phyloP scores from a whole-genome alignment of 2,888 invertebrate species.

The Stegophylla sp. region DNA sequence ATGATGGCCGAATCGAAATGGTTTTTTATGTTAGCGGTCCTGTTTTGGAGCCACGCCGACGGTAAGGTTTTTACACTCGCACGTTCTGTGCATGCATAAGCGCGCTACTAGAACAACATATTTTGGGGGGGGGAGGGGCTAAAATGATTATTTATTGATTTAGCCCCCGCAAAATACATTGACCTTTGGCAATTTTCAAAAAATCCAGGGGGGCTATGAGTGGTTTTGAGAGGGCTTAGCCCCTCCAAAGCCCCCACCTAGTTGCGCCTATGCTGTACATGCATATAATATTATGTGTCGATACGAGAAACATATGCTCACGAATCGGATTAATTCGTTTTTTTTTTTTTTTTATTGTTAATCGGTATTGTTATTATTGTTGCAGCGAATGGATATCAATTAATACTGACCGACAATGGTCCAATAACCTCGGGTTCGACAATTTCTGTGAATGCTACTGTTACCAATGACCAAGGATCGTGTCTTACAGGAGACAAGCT shows the following conservation, averaged over 20 bases:
- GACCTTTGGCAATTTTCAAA: too few relatives aligned
- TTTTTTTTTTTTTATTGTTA: neutral
- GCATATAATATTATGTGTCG: too few relatives aligned
- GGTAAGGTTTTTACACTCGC: conserved; percentile 27
- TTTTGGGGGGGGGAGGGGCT: too few relatives aligned
- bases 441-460: conserved; percentile 73
- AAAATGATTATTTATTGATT: too few relatives aligned
- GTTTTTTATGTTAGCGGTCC: neutral
- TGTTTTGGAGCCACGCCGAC: neutral
- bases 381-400: conserved; percentile 64
- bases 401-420: conserved; percentile 71
- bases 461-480: conserved; percentile 65
- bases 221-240: too few relatives aligned
- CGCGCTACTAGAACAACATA: too few relatives aligned
- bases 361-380: conserved; percentile 30
- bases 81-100: too few relatives aligned
- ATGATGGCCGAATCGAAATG: conserved; percentile 37
- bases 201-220: too few relatives aligned
- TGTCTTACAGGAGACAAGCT: neutral
- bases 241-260: too few relatives aligned
- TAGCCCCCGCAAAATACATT: too few relatives aligned
- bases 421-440: conserved; percentile 77
- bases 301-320: too few relatives aligned
- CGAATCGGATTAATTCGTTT: neutral
- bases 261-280: too few relatives aligned